Percentiles rank a stretch among this genome's conserved stretches.
These are phyloP conservation scores for Calycopis cecrops DNA, from an alignment of 1,140 invertebrate species.

Conservation along the genomic window DNA sequence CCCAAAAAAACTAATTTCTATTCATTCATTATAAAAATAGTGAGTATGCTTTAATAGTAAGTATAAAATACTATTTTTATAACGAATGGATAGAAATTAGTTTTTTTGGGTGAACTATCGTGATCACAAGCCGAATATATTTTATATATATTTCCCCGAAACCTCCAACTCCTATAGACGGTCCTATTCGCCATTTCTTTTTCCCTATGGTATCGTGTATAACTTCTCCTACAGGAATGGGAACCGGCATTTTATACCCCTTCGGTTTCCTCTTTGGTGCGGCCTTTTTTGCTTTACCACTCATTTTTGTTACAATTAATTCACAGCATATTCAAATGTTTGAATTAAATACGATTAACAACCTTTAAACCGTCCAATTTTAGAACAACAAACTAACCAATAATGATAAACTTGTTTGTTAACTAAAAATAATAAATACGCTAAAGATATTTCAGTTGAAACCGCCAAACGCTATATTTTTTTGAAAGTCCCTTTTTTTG, in stretches of 20 bases:
- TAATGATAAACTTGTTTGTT: background rate
- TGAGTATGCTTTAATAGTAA: conserved; percentile 73
- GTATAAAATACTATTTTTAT: conserved; percentile 92
- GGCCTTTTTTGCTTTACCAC: conserved; percentile 55
- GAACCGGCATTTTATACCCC: conserved; percentile 84
- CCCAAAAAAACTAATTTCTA: conserved; percentile 72
- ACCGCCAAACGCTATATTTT: background rate
- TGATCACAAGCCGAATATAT: conserved; percentile 84
- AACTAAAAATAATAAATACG: too few relatives aligned
- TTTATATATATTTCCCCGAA: conserved; percentile 98
- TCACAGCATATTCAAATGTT: too few relatives aligned
- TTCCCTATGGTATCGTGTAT: conserved; percentile 82
- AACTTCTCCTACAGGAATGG: conserved; percentile 84
- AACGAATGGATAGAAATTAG: conserved; percentile 77
- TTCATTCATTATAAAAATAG: conserved; percentile 85
- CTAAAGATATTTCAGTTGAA: too few relatives aligned
- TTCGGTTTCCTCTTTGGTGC: conserved; percentile 78
- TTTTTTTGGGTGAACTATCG: conserved; percentile 66
- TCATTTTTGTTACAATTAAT: conserved; percentile 31
- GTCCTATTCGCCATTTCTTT: conserved; percentile 89
- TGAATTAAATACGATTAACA: too few relatives aligned
- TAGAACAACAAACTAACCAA: too few relatives aligned
- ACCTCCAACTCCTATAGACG: conserved; percentile 92
- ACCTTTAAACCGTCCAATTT: too few relatives aligned
- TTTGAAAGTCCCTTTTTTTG: background rate